phyloP scores from a whole-genome alignment of 2,113 vertebrate genomes.

The Labeo rohita region DNA sequence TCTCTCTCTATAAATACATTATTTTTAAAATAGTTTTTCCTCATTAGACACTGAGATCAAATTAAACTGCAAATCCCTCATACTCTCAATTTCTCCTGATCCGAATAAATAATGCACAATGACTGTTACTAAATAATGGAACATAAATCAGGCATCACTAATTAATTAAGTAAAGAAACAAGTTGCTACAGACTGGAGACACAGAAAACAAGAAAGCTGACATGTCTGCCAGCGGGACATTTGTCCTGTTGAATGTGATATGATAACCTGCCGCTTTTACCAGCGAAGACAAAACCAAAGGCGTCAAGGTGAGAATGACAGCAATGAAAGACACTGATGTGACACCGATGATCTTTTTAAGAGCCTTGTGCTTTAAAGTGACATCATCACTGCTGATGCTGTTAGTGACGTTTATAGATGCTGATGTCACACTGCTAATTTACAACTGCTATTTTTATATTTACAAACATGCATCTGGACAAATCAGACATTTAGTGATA shows the following conservation, averaged over 20 bases:
- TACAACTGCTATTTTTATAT: not conserved
- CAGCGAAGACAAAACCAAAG: not conserved
- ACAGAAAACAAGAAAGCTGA: not conserved
- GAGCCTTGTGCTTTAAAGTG: too few species aligned
- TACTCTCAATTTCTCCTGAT: not conserved
- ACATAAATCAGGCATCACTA: not conserved
- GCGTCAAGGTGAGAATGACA: not conserved
- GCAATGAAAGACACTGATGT: not conserved
- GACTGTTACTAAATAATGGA: conserved; percentile 7
- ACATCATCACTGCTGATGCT: not conserved
- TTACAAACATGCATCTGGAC: not conserved
- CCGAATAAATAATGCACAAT: not conserved
- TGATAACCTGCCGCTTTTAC: not conserved
- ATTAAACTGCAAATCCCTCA: not conserved
- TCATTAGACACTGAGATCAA: not conserved
- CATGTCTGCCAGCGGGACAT: not conserved
- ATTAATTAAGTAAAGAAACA: conserved; percentile 23
- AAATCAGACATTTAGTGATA: not conserved
- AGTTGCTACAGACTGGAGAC: not conserved
- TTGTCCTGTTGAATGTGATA: conserved; percentile 7
- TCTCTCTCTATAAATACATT: not conserved
- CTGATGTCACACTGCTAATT: not conserved
- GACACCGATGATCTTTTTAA: not conserved
- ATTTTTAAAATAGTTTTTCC: not conserved
- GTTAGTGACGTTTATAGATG: not conserved